phyloP scores from a whole-genome alignment of 2,888 invertebrate species.

The Tetramorium bicarinatum region DNA sequence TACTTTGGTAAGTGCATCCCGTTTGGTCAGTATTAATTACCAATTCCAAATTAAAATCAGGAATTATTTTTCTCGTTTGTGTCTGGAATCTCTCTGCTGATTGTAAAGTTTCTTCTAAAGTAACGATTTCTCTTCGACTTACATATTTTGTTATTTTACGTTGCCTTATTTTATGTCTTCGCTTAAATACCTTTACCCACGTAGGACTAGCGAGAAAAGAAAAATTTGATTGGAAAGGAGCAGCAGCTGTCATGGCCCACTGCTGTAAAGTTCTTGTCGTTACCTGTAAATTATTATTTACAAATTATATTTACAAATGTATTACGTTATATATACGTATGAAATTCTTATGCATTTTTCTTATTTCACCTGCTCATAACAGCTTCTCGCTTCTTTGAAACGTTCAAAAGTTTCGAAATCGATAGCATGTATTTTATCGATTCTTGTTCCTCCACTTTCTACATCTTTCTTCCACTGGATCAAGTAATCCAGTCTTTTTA shows the following conservation, averaged over 20 bases:
- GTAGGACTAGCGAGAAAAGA: too few relatives aligned
- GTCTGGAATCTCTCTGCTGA: background rate
- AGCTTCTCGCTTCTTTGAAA: constrained; percentile 44
- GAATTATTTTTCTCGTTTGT: constrained; percentile 9
- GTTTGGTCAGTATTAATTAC: constrained; percentile 41
- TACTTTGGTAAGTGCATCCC: constrained; percentile 48
- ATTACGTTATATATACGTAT: background rate
- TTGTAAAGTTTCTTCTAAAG: constrained; percentile 5
- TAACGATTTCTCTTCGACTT: background rate
- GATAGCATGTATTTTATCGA: constrained; percentile 43
- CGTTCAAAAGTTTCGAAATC: constrained; percentile 44
- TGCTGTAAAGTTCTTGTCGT: background rate
- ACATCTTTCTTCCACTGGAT: constrained; percentile 48
- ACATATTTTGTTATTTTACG: constrained; percentile 10
- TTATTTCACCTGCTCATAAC: constrained; percentile 20
- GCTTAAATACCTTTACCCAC: too few relatives aligned
- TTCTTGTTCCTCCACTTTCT: constrained; percentile 33
- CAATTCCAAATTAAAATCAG: constrained; percentile 29
- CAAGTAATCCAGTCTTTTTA: constrained; percentile 44
- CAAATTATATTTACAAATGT: background rate
- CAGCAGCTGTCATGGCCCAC: background rate
- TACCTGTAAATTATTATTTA: background rate
- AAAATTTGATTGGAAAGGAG: background rate
- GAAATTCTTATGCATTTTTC: background rate
- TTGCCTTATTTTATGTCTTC: background rate